phyloP scores from a whole-genome alignment of 2,113 vertebrate species.

The Crotalus tigris region DNA sequence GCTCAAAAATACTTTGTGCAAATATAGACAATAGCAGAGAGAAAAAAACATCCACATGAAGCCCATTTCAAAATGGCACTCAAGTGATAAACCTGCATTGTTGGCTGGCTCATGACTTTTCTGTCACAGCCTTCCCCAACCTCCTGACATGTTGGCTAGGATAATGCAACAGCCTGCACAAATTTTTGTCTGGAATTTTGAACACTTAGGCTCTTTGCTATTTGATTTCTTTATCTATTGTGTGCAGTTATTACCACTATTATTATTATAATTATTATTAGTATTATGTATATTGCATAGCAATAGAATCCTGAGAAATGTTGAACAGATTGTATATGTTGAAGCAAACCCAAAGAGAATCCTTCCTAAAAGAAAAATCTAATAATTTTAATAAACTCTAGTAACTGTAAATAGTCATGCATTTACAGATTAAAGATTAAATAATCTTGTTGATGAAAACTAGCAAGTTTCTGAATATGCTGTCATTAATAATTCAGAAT shows the following conservation, averaged over 20 bases:
- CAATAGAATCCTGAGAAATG: fast-evolving
- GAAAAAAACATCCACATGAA: neutral
- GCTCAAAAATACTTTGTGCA: neutral
- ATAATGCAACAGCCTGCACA: neutral
- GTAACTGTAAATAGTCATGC: neutral
- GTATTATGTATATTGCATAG: neutral
- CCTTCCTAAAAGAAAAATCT: neutral
- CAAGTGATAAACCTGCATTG: neutral
- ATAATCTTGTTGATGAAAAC: neutral
- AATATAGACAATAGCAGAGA: neutral
- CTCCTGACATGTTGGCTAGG: neutral
- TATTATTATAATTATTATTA: neutral
- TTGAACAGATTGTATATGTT: fast-evolving
- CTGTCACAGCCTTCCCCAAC: neutral
- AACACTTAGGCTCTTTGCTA: neutral
- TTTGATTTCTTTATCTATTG: neutral
- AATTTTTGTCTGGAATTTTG: neutral
- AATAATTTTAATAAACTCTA: neutral
- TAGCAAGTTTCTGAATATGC: neutral
- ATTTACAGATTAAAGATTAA: neutral
- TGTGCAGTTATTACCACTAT: neutral
- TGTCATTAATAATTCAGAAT: neutral
- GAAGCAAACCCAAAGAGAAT: neutral
- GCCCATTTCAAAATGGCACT: neutral
- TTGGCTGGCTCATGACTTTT: neutral